phyloP scores from a whole-genome alignment of 2,888 invertebrate species.

The Eutolmus rufibarbis region DNA sequence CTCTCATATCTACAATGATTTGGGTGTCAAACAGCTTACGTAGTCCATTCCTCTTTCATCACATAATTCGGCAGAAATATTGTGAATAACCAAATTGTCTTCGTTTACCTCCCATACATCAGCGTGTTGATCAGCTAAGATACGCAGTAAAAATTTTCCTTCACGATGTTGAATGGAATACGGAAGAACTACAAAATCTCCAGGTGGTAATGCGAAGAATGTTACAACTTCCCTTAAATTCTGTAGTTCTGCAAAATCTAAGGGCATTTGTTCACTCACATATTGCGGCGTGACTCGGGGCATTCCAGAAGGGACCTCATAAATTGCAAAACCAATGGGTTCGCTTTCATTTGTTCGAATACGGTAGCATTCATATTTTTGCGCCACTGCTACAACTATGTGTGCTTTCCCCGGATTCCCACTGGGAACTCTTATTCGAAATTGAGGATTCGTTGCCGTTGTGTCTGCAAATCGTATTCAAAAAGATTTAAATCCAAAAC shows the following conservation, averaged over 20 bases:
- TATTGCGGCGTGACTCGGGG: conserved; percentile 69
- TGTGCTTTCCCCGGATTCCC: conserved; percentile 70
- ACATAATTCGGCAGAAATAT: conserved; percentile 69
- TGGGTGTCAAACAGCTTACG: conserved; percentile 58
- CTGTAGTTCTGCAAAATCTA: conserved; percentile 50
- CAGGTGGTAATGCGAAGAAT: conserved; percentile 77
- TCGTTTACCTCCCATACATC: conserved; percentile 82
- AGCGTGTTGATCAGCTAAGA: conserved; percentile 76
- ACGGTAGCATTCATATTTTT: conserved; percentile 67
- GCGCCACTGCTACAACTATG: conserved; percentile 76
- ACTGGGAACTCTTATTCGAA: conserved; percentile 73
- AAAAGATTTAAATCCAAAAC: background rate
- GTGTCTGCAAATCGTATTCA: conserved; percentile 64
- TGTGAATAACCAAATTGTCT: conserved; percentile 74
- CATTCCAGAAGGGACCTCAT: conserved; percentile 72
- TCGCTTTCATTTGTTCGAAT: conserved; percentile 63
- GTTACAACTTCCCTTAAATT: conserved; percentile 72
- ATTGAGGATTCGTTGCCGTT: conserved; percentile 74
- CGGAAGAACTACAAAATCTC: conserved; percentile 77
- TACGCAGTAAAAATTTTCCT: conserved; percentile 74
- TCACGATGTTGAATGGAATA: conserved; percentile 74
- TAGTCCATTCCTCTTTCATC: conserved; percentile 66
- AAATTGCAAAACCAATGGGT: conserved; percentile 76
- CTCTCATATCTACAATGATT: background rate
- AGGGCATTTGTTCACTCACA: conserved; percentile 65